Conservation (phyloP, 1,140 invertebrate genomes). For the Drosophila gunungcola region DNA sequence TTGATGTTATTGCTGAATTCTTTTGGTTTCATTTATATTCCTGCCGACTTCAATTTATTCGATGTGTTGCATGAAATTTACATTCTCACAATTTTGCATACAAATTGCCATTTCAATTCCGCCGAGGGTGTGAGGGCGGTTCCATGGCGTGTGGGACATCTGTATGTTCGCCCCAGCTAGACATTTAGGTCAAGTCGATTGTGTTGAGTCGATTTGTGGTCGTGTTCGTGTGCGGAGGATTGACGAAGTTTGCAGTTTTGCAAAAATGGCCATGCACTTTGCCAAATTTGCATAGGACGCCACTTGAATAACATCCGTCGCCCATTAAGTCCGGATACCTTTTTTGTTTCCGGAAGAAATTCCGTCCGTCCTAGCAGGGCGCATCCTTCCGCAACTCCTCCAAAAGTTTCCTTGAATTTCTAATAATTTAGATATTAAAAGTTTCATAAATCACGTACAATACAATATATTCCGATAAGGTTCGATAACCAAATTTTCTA, state of each 20-base stretch:
- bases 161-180: slow-evolving; percentile 11
- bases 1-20: slow-evolving; percentile 35
- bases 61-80: slow-evolving; percentile 64
- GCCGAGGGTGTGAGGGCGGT: slow-evolving; percentile 14
- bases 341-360: slow-evolving; percentile 5
- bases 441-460: slow-evolving; percentile 5
- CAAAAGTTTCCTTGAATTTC: not conserved
- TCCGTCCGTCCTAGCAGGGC: not conserved
- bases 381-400: not conserved
- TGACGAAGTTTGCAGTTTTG: slow-evolving; percentile 44
- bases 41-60: slow-evolving; percentile 59
- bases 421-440: slow-evolving; percentile 31
- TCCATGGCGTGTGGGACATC: not conserved
- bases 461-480: not conserved
- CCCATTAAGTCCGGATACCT: slow-evolving; percentile 14
- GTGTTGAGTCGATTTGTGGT: slow-evolving; percentile 49
- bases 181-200: slow-evolving; percentile 74
- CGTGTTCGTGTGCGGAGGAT: slow-evolving; percentile 33
- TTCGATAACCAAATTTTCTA: not conserved
- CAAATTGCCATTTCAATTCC: slow-evolving; percentile 73
- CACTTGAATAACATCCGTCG: slow-evolving; percentile 52
- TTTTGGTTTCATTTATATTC: slow-evolving; percentile 64
- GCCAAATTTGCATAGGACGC: slow-evolving; percentile 55
- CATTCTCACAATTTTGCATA: slow-evolving; percentile 75
- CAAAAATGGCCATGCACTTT: slow-evolving; percentile 55